These are phyloP conservation scores for Wasmannia auropunctata DNA, from an alignment of 1,140 invertebrate species.

Conservation along the genomic window DNA sequence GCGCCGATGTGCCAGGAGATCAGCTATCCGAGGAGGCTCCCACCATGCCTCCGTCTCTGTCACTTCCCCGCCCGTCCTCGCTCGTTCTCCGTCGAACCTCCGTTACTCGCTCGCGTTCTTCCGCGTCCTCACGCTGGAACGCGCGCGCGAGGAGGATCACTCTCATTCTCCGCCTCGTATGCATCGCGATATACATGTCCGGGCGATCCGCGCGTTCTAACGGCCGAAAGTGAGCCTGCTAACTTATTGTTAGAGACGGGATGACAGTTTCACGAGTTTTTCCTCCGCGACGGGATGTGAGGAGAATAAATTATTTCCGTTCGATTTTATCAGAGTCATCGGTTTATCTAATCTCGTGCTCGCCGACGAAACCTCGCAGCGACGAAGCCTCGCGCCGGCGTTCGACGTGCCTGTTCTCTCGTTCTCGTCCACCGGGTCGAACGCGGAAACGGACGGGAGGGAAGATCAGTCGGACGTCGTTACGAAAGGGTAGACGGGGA, in stretches of 20 bases:
- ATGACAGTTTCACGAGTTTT: neutral
- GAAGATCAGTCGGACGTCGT: neutral
- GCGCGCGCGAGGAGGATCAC: neutral
- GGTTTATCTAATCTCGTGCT: neutral
- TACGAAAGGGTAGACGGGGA: neutral
- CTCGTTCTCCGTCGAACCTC: neutral
- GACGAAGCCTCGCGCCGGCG: neutral
- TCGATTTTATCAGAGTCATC: neutral
- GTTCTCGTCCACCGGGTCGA: neutral
- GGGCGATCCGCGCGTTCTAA: no score
- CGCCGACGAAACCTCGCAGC: neutral
- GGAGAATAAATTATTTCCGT: neutral
- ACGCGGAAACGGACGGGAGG: neutral
- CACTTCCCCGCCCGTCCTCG: neutral
- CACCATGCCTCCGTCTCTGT: neutral
- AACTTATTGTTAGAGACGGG: neutral
- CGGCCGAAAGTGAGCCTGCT: neutral
- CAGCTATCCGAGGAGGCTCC: constrained; percentile 48
- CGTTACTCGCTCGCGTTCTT: neutral
- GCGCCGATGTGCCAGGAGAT: constrained; percentile 68
- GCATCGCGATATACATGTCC: neutral
- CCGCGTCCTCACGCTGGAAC: neutral
- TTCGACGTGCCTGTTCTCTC: neutral
- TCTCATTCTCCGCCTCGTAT: neutral
- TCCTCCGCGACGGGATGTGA: neutral